Evolutionary conservation across 2,797 vertebrate genomes (phyloP).

Genomic region (Mus spretus): DNA sequence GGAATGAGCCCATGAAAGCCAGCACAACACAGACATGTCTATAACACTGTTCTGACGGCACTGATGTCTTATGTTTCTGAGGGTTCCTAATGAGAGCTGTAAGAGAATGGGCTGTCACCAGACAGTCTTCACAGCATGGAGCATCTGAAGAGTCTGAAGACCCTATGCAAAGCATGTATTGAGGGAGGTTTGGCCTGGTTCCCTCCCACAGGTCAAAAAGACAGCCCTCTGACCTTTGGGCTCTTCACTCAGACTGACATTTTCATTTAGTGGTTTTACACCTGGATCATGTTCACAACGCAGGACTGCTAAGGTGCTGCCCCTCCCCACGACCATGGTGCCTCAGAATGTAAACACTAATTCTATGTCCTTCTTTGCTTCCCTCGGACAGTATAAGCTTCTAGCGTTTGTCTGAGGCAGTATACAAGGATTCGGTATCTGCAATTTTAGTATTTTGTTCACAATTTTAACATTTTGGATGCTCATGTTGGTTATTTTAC

Average conservation of each 20-base stretch:
- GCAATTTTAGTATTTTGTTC: constrained; percentile 81
- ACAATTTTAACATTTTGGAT: constrained; percentile 80
- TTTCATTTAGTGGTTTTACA: constrained; percentile 73
- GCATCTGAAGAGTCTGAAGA: constrained; percentile 66
- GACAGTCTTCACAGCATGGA: constrained; percentile 43
- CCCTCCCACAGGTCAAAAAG: constrained; percentile 39
- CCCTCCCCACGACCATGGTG: neutral
- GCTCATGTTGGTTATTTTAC: constrained; percentile 48
- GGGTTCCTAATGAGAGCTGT: constrained; percentile 48
- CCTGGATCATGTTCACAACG: constrained; percentile 71
- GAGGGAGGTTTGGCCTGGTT: constrained; percentile 43
- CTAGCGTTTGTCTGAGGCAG: constrained; percentile 68
- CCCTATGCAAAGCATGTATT: constrained; percentile 71
- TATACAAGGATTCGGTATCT: constrained; percentile 76
- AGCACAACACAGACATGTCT: too few species aligned
- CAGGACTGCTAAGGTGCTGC: constrained; percentile 78
- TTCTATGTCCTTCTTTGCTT: constrained; percentile 60
- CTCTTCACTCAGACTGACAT: constrained; percentile 72
- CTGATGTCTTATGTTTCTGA: constrained; percentile 62
- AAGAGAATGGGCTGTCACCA: constrained; percentile 60
- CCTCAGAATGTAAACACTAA: constrained; percentile 61
- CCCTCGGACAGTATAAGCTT: constrained; percentile 37
- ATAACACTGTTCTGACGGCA: constrained; percentile 48
- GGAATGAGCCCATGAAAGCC: neutral
- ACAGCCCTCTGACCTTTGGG: constrained; percentile 57